Base-by-base conservation (phyloP, 2,797 vertebrate species). In the Falco peregrinus region DNA sequence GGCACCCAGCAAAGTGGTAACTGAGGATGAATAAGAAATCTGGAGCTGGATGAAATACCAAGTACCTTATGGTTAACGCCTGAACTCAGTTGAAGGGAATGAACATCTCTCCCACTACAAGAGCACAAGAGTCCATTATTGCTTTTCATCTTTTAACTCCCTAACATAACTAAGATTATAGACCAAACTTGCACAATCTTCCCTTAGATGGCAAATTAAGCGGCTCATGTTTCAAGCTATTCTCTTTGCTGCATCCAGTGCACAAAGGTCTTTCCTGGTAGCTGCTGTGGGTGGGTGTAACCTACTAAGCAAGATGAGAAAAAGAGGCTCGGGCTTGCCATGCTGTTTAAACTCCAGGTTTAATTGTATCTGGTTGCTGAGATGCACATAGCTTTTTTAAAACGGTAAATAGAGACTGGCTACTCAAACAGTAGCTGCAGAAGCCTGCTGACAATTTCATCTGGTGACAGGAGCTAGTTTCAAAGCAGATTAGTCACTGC, bases 401-500 rank as follows among this genome's bases (percentile, higher is more conserved):
- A 89, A 59, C 80, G 64, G 94, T 60, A 70, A 79, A 76, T 22
- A 79, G 77, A 79, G 43, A 73, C 43, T 87, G 83, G 61, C 83
- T 90, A 67, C 83, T 90, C 54, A 50, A 81, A 84, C 51, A 60
- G 84, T 61, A 90, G 89, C 76, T 86, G 71, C 78, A 96, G 89
- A 57, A 94, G 76, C 82, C 82, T 80, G 80, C 70, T 91, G 90
- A 92, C 70, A 84, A 35, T 87, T 94, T 93, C 76, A 84, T 82
- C 83, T 84, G 80, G 22, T 91, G 95, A 79, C 91, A 94, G 91
- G 63, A 82, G 91, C 76, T 79, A 50, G 56, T 86, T 91, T 91
- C 89, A 91, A 90, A 96, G 87, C 75, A 86, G 76, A 89, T 95
- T 57, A 95, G 93, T 84, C 63, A 45, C 80, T 37, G 70, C 79